Evolutionary conservation across 1,140 invertebrate genomes (phyloP), one percentile per base, ranked within the genome.

Genomic region (Panulirus ornatus): DNA sequence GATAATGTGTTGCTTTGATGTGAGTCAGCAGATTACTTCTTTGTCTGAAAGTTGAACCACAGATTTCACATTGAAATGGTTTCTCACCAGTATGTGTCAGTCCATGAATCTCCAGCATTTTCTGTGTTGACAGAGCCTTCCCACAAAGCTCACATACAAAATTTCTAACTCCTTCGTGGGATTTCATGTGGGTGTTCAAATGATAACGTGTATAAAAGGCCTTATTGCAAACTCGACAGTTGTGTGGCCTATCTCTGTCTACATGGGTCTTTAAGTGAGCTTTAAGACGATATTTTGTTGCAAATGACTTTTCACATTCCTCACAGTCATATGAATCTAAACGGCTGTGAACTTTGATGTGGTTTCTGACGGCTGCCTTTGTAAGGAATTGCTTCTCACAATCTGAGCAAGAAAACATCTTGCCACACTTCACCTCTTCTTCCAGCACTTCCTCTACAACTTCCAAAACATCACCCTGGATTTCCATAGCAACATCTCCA

Each of bases 21-120:
- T 98, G 97, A 40, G 88, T 91, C 14, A 83, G 87, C 42, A 92
- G 85, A 75, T 92, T 92, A 70, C 90, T 92, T 27, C 92, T 92
- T 70, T 93, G 92, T 54, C 92, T 94, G 88, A 94, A 94, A 22
- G 93, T 93, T 42, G 93, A 90, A 40, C 93, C 92, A 87, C 94
- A 94, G 14, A 93, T 89, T 87, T 93, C 92, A 92, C 94, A 94
- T 92, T 94, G 94, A 92, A 95, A 95, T 66, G 95, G 95, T 93
- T 95, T 95, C 91, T 95, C 94, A 84, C 95, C 95, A 0, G 96
- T 96, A 93, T 97, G 96, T 14, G 96, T 96, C 76, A 96, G 95
- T 94, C 97, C 95, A 91, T 97, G 97, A 93, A 97, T 96, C 44
- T 95, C 93, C 16, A 97, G 96, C 92, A 97, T 96, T 0, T 96